phyloP scores from a whole-genome alignment of 2,797 vertebrate species.

The Myotis vivesi region DNA sequence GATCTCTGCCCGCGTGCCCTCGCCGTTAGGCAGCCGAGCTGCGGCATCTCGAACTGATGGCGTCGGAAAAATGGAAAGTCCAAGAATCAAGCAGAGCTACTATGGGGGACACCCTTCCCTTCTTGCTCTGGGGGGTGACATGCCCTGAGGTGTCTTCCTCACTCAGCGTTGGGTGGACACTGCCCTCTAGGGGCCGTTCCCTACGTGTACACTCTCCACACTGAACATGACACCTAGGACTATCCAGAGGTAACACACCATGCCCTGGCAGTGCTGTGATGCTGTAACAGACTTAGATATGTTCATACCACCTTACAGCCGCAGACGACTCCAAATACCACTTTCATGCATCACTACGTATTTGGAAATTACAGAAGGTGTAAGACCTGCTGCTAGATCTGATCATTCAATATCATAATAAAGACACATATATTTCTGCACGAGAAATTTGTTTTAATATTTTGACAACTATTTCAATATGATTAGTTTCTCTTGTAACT shows the following conservation, averaged over 20 bases:
- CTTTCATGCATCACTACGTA: neutral
- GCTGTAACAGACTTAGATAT: neutral
- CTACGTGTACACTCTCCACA: neutral
- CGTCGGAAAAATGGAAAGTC: slow-evolving; percentile 23
- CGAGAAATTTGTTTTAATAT: neutral
- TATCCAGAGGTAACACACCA: neutral
- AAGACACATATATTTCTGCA: neutral
- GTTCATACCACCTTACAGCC: neutral
- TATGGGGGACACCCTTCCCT: neutral
- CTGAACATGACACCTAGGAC: neutral
- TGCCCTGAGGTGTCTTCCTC: neutral
- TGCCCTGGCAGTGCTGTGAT: neutral
- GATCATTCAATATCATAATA: neutral
- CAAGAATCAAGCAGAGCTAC: neutral
- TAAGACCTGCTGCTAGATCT: neutral
- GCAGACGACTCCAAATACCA: neutral
- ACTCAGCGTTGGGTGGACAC: neutral
- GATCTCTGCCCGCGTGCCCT: slow-evolving; percentile 97
- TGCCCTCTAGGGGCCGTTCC: neutral
- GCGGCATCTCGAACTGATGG: slow-evolving; percentile 94
- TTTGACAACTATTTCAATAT: neutral
- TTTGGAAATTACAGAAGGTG: neutral
- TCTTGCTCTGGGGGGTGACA: too few relatives aligned
- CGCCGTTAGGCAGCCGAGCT: slow-evolving; percentile 96
- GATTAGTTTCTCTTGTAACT: neutral